These are phyloP conservation scores for Podarcis raffonei DNA, from an alignment of 2,113 vertebrate genomes.

Conservation along the genomic window DNA sequence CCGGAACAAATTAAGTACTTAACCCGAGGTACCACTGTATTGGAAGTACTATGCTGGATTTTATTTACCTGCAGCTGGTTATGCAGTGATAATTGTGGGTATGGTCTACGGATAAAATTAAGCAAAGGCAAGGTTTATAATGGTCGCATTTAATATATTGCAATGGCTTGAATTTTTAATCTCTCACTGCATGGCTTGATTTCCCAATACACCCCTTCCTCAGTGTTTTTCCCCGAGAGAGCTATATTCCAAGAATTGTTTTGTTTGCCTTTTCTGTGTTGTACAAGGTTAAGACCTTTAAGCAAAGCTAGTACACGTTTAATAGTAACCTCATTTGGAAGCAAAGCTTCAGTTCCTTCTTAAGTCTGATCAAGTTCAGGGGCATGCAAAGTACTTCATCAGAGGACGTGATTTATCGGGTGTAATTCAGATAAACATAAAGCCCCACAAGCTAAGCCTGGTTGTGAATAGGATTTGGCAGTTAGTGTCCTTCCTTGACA, in stretches of 20 bases:
- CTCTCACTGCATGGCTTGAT: conserved; percentile 19
- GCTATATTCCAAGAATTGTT: neutral
- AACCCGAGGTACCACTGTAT: too few species aligned
- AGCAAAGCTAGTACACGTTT: neutral
- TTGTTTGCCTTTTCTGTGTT: neutral
- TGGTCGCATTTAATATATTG: conserved; percentile 2
- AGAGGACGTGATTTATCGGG: neutral
- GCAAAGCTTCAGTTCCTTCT: rapidly evolving
- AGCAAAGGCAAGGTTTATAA: neutral
- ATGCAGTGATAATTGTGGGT: conserved; percentile 28
- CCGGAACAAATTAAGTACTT: too few species aligned
- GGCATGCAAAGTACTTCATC: too few species aligned
- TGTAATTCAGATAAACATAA: neutral
- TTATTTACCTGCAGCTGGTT: neutral
- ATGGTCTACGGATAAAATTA: neutral
- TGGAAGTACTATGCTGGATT: neutral
- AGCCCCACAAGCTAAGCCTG: neutral
- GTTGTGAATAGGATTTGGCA: neutral
- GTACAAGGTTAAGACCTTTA: neutral
- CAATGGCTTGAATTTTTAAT: neutral
- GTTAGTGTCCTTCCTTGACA: neutral
- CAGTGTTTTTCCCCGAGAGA: neutral
- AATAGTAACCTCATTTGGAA: rapidly evolving
- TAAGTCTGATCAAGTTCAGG: neutral
- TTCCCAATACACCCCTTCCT: neutral